Percentiles rank a stretch among this genome's conserved stretches.
phyloP scores from a whole-genome alignment of 2,797 vertebrate species.

The Macrochelys suwanniensis region DNA sequence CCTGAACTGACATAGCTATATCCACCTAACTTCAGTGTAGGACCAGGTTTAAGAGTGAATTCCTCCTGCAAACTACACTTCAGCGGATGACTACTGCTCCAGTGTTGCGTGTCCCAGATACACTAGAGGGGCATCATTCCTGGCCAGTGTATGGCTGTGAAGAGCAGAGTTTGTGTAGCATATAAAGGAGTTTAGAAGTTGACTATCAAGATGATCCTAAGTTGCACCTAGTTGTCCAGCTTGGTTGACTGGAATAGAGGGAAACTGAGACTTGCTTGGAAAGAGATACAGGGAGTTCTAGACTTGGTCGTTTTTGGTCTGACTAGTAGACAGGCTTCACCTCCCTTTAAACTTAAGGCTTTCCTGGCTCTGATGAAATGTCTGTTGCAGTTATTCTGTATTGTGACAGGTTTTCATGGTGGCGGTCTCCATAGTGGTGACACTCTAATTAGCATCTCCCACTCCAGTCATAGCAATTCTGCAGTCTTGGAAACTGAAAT shows the following conservation, averaged over 20 bases:
- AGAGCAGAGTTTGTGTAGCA: neutral
- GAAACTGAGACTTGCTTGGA: neutral
- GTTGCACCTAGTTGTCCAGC: neutral
- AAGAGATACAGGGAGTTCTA: neutral
- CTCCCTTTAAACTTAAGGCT: neutral
- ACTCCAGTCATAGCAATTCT: neutral
- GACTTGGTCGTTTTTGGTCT: neutral
- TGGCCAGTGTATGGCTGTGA: neutral
- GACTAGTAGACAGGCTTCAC: neutral
- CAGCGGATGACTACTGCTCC: neutral
- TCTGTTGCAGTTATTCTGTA: neutral
- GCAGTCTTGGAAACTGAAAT: neutral
- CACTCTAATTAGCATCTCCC: neutral
- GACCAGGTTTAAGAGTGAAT: too few species aligned
- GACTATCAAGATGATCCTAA: neutral
- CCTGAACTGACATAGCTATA: too few species aligned
- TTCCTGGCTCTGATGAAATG: neutral
- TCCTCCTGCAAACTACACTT: neutral
- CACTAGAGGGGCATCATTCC: neutral
- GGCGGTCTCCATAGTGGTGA: neutral
- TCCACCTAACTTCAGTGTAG: too few species aligned
- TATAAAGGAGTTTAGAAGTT: neutral
- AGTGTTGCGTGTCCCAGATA: neutral
- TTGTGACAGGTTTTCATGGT: neutral
- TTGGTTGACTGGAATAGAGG: neutral